Evolutionary conservation across 1,140 invertebrate species (phyloP).

Genomic region (Danaus melanippus): DNA sequence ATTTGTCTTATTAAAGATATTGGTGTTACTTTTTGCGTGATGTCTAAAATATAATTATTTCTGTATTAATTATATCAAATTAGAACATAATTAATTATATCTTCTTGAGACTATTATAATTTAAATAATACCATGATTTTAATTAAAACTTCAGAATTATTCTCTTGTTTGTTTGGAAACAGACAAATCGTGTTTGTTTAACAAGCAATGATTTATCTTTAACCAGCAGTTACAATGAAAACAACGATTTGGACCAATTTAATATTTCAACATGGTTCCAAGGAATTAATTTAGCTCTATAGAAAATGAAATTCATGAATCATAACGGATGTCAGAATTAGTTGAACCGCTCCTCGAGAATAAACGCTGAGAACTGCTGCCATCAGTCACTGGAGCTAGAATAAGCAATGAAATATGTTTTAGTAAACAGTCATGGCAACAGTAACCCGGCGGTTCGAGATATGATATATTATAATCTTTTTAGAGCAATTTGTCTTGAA

Average conservation of each 20-base stretch:
- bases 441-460: not conserved
- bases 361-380: not conserved
- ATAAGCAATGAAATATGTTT: slow-evolving; percentile 5
- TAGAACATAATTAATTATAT: no score
- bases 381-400: slow-evolving; percentile 4
- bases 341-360: slow-evolving; percentile 8
- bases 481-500: slow-evolving; percentile 4
- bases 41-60: no score
- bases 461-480: slow-evolving; percentile 1
- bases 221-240: no score
- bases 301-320: slow-evolving; percentile 8
- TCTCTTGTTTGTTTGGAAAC: slow-evolving; percentile 9
- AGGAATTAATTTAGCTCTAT: slow-evolving; percentile 3
- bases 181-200: not conserved
- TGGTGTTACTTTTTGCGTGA: no score
- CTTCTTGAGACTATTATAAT: not conserved
- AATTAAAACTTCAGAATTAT: slow-evolving; percentile 7
- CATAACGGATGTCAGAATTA: slow-evolving; percentile 7
- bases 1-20: no score
- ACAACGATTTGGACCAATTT: no score
- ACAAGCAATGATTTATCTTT: no score
- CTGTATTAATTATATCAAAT: no score
- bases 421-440: slow-evolving; percentile 1
- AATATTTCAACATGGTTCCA: no score
- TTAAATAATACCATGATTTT: slow-evolving; percentile 1